phyloP scores from a whole-genome alignment of 2,113 vertebrate species.

The Cyanistes caeruleus region DNA sequence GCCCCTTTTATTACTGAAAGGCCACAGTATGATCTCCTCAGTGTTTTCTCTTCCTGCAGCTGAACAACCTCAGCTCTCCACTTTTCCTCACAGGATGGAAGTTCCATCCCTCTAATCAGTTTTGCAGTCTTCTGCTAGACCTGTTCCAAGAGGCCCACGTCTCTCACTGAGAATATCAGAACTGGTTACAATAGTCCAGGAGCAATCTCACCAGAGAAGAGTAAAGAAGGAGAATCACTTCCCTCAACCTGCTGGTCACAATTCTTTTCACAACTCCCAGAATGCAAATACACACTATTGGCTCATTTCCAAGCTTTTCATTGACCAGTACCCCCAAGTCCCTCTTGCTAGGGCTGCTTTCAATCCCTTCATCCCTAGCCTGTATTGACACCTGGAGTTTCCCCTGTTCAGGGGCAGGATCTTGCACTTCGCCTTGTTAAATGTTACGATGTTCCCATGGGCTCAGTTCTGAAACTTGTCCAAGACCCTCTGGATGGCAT shows the following conservation, averaged over 20 bases:
- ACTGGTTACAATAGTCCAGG: not conserved
- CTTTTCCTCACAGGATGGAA: not conserved
- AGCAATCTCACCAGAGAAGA: not conserved
- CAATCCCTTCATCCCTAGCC: not conserved
- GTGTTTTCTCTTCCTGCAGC: not conserved
- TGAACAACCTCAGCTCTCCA: not conserved
- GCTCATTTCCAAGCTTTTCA: not conserved
- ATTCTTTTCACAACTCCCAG: not conserved
- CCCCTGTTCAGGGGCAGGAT: not conserved
- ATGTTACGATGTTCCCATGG: accelerated
- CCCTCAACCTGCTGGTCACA: accelerated
- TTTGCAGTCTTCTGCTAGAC: not conserved
- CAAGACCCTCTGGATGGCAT: too few relatives aligned
- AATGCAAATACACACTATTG: not conserved
- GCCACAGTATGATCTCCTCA: not conserved
- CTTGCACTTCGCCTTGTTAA: not conserved
- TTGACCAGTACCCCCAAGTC: not conserved
- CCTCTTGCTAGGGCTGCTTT: not conserved
- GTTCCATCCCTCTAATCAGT: not conserved
- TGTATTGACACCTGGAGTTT: not conserved
- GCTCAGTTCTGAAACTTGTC: not conserved
- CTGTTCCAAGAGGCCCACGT: not conserved
- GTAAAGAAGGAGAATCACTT: not conserved
- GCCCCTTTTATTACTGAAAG: not conserved
- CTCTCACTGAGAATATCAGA: not conserved